Percentiles rank a stretch among this genome's conserved stretches.
Evolutionary conservation across 2,797 vertebrate genomes (phyloP).

Genomic region (Apogon hyalosoma): DNA sequence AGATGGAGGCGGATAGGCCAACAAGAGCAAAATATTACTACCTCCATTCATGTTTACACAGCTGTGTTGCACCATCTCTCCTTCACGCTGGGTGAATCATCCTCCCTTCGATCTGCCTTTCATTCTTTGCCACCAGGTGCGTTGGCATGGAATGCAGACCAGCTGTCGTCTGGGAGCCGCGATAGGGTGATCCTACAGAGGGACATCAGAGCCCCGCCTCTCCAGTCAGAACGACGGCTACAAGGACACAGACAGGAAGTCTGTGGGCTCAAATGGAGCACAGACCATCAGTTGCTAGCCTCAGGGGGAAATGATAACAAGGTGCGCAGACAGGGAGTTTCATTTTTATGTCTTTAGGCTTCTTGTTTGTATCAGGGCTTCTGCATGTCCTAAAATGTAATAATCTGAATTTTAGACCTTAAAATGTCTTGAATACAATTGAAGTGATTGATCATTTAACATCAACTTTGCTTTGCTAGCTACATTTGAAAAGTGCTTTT

Average conservation of each 20-base stretch:
- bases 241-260: conserved; percentile 99
- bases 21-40: conserved; percentile 6
- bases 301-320: conserved; percentile 99
- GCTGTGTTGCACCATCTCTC: conserved; percentile 22
- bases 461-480: no score
- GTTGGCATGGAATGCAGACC: conserved; percentile 97
- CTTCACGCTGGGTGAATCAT: conserved; percentile 18
- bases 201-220: conserved; percentile 93
- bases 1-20: neutral
- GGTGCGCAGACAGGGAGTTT: conserved; percentile 73
- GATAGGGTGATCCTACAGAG: conserved; percentile 97
- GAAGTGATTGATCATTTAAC: no score
- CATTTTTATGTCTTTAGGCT: neutral
- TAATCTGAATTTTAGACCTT: no score
- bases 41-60: conserved; percentile 2
- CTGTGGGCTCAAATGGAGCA: conserved; percentile 98
- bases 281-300: conserved; percentile 97
- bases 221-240: conserved; percentile 96
- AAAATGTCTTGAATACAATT: no score
- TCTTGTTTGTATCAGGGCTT: no score
- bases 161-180: conserved; percentile 95
- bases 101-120: neutral
- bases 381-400: no score
- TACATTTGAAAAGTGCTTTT: no score
- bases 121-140: conserved; percentile 84